Conservation (phyloP, 1,140 invertebrate species). For the Coenobita brevimanus region DNA sequence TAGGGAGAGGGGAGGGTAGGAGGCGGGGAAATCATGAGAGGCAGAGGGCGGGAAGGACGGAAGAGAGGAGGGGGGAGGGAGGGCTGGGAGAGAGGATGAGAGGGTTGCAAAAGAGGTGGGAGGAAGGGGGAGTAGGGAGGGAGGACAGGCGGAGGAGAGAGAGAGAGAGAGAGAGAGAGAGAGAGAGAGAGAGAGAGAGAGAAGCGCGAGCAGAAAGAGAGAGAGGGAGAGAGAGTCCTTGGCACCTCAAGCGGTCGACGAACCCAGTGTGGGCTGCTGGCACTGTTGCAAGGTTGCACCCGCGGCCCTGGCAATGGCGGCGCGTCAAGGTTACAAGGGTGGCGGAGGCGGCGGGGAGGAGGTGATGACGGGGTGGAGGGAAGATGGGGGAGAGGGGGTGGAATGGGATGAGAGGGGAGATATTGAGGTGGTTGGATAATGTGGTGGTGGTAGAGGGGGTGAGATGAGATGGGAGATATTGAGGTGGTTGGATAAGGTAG, state of each 20-base stretch:
- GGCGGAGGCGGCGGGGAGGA: not conserved
- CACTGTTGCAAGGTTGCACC: slow-evolving; percentile 54
- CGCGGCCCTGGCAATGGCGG: slow-evolving; percentile 34
- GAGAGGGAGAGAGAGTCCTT: slow-evolving; percentile 4
- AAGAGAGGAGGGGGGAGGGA: no score
- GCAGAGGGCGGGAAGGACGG: not conserved
- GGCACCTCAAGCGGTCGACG: slow-evolving; percentile 35
- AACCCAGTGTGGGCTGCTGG: slow-evolving; percentile 42
- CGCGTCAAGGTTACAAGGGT: no score
- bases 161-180: not conserved
- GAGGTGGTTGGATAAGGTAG: no score
- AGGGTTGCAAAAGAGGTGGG: not conserved
- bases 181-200: slow-evolving; percentile 3
- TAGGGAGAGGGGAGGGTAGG: not conserved
- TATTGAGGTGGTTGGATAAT: not conserved
- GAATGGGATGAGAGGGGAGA: not conserved
- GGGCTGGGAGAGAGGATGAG: not conserved
- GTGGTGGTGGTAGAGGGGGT: not conserved
- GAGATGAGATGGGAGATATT: no score
- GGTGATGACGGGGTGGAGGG: not conserved
- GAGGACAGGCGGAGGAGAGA: not conserved
- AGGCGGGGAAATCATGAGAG: not conserved
- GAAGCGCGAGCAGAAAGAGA: slow-evolving; percentile 8
- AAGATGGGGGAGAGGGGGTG: not conserved
- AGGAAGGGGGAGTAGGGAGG: not conserved